phyloP scores from a whole-genome alignment of 2,888 invertebrate genomes.

The Drosophila kokeensis region DNA sequence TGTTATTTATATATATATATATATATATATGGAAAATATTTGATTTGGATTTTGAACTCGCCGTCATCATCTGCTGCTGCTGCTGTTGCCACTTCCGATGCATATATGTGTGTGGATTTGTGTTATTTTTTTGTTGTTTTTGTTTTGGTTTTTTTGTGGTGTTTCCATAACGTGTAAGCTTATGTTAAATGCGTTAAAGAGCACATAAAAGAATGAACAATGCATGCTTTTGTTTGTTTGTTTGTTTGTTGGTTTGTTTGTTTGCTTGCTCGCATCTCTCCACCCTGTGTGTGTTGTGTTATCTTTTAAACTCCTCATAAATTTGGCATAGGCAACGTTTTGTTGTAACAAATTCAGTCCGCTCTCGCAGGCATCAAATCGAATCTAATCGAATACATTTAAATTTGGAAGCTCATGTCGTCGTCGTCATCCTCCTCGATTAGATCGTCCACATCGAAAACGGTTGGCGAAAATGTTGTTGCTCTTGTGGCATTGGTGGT shows the following conservation, averaged over 20 bases:
- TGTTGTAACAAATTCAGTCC: slow-evolving; percentile 50
- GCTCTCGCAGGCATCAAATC: slow-evolving; percentile 1
- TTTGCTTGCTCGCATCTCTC: slow-evolving; percentile 1
- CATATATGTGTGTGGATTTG: slow-evolving; percentile 3
- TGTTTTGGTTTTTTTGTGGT: slow-evolving; percentile 1
- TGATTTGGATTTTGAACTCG: slow-evolving; percentile 56
- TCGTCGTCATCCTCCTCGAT: slow-evolving; percentile 79
- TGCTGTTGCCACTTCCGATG: slow-evolving; percentile 10
- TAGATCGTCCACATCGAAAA: slow-evolving; percentile 78
- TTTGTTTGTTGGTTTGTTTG: slow-evolving; percentile 9
- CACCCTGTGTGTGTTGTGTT: slow-evolving; percentile 15
- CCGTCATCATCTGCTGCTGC: slow-evolving; percentile 14
- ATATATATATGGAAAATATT: slow-evolving; percentile 42
- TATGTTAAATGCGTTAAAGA: slow-evolving; percentile 57
- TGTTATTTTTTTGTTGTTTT: slow-evolving; percentile 7
- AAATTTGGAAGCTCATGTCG: slow-evolving; percentile 41
- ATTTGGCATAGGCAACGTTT: slow-evolving; percentile 69
- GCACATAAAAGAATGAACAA: slow-evolving; percentile 44
- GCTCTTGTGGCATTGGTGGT: slow-evolving; percentile 13
- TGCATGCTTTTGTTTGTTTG: slow-evolving; percentile 14
- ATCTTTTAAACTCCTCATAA: slow-evolving; percentile 14
- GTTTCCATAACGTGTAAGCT: slow-evolving; percentile 40
- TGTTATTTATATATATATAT: not conserved
- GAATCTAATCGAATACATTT: slow-evolving; percentile 9
- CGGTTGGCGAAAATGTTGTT: slow-evolving; percentile 51